Evolutionary conservation across 2,888 invertebrate genomes (phyloP), one percentile per base, ranked within the genome.

Genomic region (Pyralis farinalis): DNA sequence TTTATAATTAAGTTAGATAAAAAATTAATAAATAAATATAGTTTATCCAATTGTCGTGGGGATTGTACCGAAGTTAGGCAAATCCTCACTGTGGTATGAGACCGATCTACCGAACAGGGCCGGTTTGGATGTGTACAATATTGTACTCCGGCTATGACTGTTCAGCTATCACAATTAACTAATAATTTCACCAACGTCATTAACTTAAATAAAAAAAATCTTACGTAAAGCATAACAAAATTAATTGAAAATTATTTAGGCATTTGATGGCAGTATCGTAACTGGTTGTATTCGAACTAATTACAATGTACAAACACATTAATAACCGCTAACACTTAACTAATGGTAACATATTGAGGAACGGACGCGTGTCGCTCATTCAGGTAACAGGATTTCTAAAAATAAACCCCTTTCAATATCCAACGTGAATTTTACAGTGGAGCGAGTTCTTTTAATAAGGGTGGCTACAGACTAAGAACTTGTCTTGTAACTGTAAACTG

Each of bases 181-280:
- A 82, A 84, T 82, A 81, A 84, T 82, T 84, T 85, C 81, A 76
- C 74, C 70, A 68, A 78, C 72, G 50, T 65, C 60, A 58, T 68
- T 69, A 73, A 70, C 74, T 77, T 70, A 75, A 66, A 53, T 64
- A 71, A 73, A n/a, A n/a, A 66, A 38, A 39, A 32, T 58, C 58
- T 62, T 70, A 73, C 62, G 58, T 66, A 71, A 64, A 71, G 56
- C 62, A 77, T 70, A 82, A 80, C 69, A 75, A 66, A 75, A 69
- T 63, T 69, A 70, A 60, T 71, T 71, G 66, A 62, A 73, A 82
- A 72, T 76, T 84, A 84, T 74, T 86, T 87, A 88, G 87, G 87
- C 88, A 88, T 87, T 84, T 83, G 75, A 88, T 87, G 88, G 88
- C 88, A 87, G 87, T 86, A 79, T 82, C 71, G 77, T 83, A 82